phyloP scores from a whole-genome alignment of 2,797 vertebrate genomes.

The Takifugu ocellatus region DNA sequence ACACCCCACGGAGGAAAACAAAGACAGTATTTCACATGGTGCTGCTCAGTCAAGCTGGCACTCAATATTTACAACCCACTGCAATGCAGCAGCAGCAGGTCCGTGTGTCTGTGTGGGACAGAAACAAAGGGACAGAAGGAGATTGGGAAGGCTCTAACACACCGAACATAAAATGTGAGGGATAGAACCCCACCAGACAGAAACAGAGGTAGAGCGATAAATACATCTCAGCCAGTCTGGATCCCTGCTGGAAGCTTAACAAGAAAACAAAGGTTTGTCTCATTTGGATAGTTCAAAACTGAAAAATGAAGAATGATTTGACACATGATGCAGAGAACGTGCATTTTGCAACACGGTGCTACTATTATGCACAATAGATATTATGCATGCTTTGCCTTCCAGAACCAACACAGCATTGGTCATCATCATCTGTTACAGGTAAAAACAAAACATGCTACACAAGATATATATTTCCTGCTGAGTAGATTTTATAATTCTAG shows the following conservation, averaged over 20 bases:
- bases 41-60: constrained; percentile 59
- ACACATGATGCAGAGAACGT: neutral
- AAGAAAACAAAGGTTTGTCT: constrained; percentile 37
- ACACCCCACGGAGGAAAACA: constrained; percentile 53
- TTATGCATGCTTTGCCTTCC: neutral
- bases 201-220: constrained; percentile 1
- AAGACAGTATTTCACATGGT: constrained; percentile 70
- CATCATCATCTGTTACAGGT: constrained; percentile 17
- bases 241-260: constrained; percentile 13
- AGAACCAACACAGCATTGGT: neutral
- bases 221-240: constrained; percentile 7
- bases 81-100: constrained; percentile 68
- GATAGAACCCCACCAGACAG: constrained; percentile 10
- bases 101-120: constrained; percentile 23
- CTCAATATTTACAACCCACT: constrained; percentile 73
- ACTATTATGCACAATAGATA: neutral
- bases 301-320: neutral
- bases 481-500: no score
- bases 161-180: constrained; percentile 40
- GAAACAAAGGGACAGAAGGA: constrained; percentile 60
- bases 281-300: neutral
- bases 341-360: neutral
- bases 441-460: constrained; percentile 6
- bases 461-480: neutral
- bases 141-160: constrained; percentile 26